phyloP scores from a whole-genome alignment of 2,113 vertebrate genomes.

The Rhabdomys dilectus region DNA sequence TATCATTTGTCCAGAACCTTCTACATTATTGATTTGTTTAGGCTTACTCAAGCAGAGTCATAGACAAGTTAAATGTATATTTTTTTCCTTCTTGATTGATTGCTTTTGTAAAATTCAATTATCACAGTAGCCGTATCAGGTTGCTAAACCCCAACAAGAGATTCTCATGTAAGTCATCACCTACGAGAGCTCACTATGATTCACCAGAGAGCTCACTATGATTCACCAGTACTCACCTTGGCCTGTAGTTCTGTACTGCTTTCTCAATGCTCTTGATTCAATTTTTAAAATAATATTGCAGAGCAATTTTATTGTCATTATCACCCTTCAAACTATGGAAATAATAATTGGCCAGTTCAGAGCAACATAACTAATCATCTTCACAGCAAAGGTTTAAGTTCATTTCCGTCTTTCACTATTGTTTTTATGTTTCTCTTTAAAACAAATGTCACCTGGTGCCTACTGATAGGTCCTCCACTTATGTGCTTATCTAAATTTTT shows the following conservation, averaged over 20 bases:
- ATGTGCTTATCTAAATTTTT: background rate
- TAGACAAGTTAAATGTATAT: background rate
- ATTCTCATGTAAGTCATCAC: background rate
- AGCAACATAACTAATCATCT: constrained; percentile 4
- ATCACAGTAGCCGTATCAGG: background rate
- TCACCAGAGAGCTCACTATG: background rate
- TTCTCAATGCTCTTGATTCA: constrained; percentile 11
- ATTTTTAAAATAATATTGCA: background rate
- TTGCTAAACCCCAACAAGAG: background rate
- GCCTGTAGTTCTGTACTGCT: background rate
- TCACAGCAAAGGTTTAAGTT: background rate
- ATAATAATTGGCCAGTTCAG: background rate
- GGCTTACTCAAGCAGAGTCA: background rate
- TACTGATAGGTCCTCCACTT: background rate
- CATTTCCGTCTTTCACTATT: background rate
- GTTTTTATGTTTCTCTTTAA: background rate
- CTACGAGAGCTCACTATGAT: background rate
- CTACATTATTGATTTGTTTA: background rate
- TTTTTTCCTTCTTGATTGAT: background rate
- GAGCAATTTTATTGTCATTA: background rate
- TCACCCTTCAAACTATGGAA: background rate
- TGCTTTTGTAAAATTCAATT: background rate
- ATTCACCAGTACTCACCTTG: background rate
- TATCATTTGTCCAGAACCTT: background rate
- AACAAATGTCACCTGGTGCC: background rate